Evolutionary conservation across 2,113 vertebrate species (phyloP), one percentile per base, ranked within the genome.

Genomic region (Ammospiza nelsoni): DNA sequence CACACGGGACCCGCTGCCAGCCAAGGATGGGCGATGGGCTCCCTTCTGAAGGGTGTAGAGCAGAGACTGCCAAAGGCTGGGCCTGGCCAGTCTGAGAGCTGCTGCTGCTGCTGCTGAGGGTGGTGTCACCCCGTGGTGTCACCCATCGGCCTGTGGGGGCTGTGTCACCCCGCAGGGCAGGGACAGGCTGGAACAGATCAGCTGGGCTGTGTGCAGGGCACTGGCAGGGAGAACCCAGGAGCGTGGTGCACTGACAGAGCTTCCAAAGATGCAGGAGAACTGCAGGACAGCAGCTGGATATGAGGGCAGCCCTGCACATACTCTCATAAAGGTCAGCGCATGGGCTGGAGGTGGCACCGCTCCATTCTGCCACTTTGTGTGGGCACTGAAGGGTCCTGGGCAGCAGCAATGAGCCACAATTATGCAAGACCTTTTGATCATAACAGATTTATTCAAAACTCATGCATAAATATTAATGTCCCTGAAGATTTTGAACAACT

Each of bases 381-480:
- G 90, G 82, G 77, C 82, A 75, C 84, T 71, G 84, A 85, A 48
- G 84, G 58, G 84, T 83, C 67, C 91, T 95, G 94, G 94, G 63
- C 94, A 94, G 82, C 82, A 73, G 55, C 92, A 51, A 61, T 0
- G 8, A 87, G 16, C 16, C 16, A 57, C 80, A 76, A 94, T 94
- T 95, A 96, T 77, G 89, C 18, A 9, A 94, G 95, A 94, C 94
- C 92, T 97, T 97, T 92, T 74, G 20, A 92, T 95, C 92, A 94
- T 59, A 92, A 87, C 84, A 78, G 84, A 94, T 96, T 95, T 94
- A 96, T 89, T 95, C 92, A 90, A 91, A 87, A 76, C 59, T 85
- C 82, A 6, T 76, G 78, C 89, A 96, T 94, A 96, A 96, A 96
- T 84, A 95, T 94, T 90, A 77, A 96, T 80, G 89, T 93, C 92